Evolutionary conservation across 2,797 vertebrate species (phyloP).

Genomic region (Hippopotamyrus pictus): DNA sequence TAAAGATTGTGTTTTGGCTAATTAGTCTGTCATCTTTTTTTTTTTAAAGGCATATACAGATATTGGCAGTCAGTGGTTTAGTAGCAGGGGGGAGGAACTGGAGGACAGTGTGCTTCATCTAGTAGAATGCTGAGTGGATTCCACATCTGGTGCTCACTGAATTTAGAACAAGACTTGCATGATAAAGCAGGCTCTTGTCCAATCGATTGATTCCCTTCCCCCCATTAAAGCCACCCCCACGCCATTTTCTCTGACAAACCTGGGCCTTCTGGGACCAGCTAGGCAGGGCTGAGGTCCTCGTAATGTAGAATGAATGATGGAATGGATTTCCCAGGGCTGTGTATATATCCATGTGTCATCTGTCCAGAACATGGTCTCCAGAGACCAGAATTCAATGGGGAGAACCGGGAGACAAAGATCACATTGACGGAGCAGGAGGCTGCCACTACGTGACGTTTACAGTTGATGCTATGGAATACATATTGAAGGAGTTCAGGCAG

Average conservation of each 20-base stretch:
- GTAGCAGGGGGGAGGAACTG: neutral
- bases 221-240: neutral
- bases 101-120: neutral
- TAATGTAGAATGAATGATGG: neutral
- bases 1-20: neutral
- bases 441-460: neutral
- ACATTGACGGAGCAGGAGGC: neutral
- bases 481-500: neutral
- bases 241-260: neutral
- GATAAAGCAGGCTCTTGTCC: neutral
- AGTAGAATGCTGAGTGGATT: neutral
- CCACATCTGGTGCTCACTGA: constrained; percentile 10
- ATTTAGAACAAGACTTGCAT: constrained; percentile 1
- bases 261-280: neutral
- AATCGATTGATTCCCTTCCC: neutral
- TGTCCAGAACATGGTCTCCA: neutral
- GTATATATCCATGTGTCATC: neutral
- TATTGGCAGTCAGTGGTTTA: neutral
- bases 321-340: neutral
- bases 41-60: neutral
- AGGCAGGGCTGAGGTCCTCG: neutral
- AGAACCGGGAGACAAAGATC: neutral
- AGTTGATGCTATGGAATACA: neutral
- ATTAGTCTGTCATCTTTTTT: neutral
- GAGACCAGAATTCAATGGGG: neutral